Percentiles rank a stretch among this genome's conserved stretches.
These are phyloP conservation scores for Mormyrus proboscirostris DNA, from an alignment of 2,797 vertebrate genomes.

Conservation along the genomic window DNA sequence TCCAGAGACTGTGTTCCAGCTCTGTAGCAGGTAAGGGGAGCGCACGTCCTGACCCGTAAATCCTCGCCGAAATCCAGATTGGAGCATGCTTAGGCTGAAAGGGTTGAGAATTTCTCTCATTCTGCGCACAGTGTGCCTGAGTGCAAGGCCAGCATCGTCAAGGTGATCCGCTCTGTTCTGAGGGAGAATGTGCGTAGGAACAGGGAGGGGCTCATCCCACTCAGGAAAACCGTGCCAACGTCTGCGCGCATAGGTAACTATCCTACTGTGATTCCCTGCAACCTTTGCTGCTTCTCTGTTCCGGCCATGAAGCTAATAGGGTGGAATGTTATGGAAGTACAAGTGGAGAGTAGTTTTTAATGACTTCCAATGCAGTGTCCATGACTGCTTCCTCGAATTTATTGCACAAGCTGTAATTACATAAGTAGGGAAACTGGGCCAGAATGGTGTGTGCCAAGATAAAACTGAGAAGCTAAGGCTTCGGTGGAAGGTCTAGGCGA, in stretches of 20 bases:
- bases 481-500: neutral
- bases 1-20: conserved; percentile 86
- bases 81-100: neutral
- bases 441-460: neutral
- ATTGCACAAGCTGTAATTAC: conserved; percentile 14
- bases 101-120: neutral
- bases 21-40: conserved; percentile 86
- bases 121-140: conserved; percentile 68
- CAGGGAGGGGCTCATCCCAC: conserved; percentile 69
- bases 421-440: conserved; percentile 3
- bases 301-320: neutral
- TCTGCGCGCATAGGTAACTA: conserved; percentile 80
- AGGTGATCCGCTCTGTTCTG: conserved; percentile 87
- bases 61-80: neutral
- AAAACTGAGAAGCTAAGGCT: neutral
- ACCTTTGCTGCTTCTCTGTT: neutral
- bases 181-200: conserved; percentile 82
- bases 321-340: neutral
- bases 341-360: neutral
- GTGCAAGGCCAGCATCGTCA: conserved; percentile 82
- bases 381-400: neutral
- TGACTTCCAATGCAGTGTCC: conserved; percentile 7
- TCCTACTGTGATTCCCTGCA: neutral
- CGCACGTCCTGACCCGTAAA: neutral
- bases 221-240: conserved; percentile 72